phyloP scores from a whole-genome alignment of 1,140 invertebrate species.

The Drosophila pectinifera region DNA sequence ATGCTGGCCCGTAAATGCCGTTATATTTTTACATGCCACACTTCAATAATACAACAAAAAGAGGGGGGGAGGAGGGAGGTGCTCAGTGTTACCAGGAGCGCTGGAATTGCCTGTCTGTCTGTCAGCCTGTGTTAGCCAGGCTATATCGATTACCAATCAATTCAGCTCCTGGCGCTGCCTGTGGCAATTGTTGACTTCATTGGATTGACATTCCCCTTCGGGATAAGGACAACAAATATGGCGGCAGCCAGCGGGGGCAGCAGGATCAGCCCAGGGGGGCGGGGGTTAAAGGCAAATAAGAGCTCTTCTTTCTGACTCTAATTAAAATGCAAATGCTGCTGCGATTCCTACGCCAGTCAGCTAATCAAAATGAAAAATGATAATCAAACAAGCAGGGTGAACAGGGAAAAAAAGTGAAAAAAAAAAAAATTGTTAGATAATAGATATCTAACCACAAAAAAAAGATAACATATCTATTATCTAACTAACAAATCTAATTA shows the following conservation, averaged over 20 bases:
- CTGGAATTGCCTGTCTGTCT: slow-evolving; percentile 1
- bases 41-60: slow-evolving; percentile 43
- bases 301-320: slow-evolving; percentile 30
- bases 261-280: background rate
- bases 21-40: slow-evolving; percentile 70
- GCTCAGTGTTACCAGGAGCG: background rate
- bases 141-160: slow-evolving; percentile 76
- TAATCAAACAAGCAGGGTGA: background rate
- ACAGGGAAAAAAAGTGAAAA: background rate
- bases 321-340: slow-evolving; percentile 58
- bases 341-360: slow-evolving; percentile 26
- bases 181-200: slow-evolving; percentile 68
- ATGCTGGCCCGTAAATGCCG: slow-evolving; percentile 50
- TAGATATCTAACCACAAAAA: too few relatives aligned
- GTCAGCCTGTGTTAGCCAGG: slow-evolving; percentile 18
- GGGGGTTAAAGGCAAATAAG: background rate
- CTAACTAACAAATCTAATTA: too few relatives aligned
- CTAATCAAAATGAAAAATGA: slow-evolving; percentile 51
- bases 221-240: slow-evolving; percentile 34
- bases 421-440: background rate
- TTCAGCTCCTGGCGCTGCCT: slow-evolving; percentile 50
- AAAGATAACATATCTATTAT: too few relatives aligned
- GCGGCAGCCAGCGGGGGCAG: background rate
- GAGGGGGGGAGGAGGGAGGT: background rate
- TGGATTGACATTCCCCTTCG: slow-evolving; percentile 39